A percentile compares a stretch with the other conserved stretches of the same genome.
Conservation (phyloP, 2,113 vertebrate genomes). For the Megaceryle torquata region DNA sequence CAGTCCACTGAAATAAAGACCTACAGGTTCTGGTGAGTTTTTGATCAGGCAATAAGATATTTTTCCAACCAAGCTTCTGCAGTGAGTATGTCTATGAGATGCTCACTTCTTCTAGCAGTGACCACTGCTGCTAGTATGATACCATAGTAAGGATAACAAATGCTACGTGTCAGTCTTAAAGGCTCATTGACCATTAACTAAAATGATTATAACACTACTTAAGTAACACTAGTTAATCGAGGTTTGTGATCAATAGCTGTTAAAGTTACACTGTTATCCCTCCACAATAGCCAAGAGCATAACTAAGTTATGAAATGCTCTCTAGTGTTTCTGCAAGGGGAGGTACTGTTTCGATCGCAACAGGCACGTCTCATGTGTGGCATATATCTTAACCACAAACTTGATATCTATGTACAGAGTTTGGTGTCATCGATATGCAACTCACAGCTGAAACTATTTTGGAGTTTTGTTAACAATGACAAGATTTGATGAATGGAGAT, state of each 20-base stretch:
- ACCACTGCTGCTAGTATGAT: neutral
- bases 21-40: neutral
- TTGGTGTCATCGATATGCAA: neutral
- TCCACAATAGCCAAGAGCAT: neutral
- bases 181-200: neutral
- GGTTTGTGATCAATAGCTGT: neutral
- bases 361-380: neutral
- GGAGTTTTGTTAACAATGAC: constrained; percentile 8
- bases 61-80: neutral
- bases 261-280: neutral
- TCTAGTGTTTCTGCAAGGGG: neutral
- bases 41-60: neutral
- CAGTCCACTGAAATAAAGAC: neutral
- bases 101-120: neutral
- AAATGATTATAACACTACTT: neutral
- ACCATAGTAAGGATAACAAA: neutral
- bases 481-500: constrained; percentile 63
- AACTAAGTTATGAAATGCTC: neutral
- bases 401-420: neutral
- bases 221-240: neutral
- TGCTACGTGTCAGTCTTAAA: neutral
- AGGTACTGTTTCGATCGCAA: neutral
- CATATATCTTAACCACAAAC: neutral
- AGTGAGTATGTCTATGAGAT: neutral
- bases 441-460: constrained; percentile 59